Base-by-base conservation (phyloP, 2,888 invertebrate genomes). In the Lasioglossum morio region DNA sequence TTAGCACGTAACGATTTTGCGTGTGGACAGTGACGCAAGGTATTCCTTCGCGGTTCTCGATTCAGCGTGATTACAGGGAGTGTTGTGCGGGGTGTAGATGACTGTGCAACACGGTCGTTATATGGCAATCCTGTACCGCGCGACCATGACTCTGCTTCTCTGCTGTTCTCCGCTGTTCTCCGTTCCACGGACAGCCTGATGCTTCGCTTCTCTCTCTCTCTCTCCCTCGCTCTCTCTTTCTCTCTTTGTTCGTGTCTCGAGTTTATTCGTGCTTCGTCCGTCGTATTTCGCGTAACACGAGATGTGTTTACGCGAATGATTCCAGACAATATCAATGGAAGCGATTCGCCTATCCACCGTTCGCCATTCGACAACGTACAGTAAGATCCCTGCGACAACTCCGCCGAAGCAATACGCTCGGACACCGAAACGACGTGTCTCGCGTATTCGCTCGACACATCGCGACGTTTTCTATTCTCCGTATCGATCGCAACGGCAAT, bases 51-150 rank as follows among this genome's bases (percentile, higher is more conserved):
- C 48, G 87, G 34, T 86, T 77, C 82, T 69, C 66, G 87, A 90
- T 88, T 88, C 83, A 82, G 83, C 84, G 81, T 90, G 89, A 92
- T 92, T 92, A 92, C 82, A 84, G 88, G 87, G 86, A 84, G 76
- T 79, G 86, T 81, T 72, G 72, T 79, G 87, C 85, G 87, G 90
- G 82, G 86, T 83, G 90, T 85, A 87, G 91, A 93, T 93, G 92
- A 93, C 92, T 92, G 86, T 88, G 92, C 93, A 92, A 89, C 91
- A 89, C 92, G 92, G 91, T 91, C 87, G 92, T 93, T 93, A 91
- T 86, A 84, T 76, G 90, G 86, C 90, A 88, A 90, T 93, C 90
- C 87, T 87, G 91, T 90, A 91, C 90, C 92, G 92, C 92, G 89
- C 92, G 92, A 92, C 92, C 92, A 86, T 93, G 93, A 93, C 93